A percentile compares a stretch with the other conserved stretches of the same genome.
phyloP scores from a whole-genome alignment of 2,797 vertebrate species.

The Falco columbarius region DNA sequence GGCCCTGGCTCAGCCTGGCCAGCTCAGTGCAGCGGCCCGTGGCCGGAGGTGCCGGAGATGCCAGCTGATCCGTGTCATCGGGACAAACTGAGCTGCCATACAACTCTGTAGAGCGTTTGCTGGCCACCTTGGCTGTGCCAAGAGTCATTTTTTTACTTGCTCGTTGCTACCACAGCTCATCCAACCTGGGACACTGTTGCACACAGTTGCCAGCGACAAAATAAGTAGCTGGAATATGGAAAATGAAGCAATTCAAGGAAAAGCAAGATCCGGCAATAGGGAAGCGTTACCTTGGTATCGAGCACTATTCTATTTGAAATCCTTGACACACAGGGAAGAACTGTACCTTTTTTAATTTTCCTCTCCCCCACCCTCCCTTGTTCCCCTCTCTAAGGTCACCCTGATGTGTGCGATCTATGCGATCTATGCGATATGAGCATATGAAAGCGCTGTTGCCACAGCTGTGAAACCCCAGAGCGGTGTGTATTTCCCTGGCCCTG shows the following conservation, averaged over 20 bases:
- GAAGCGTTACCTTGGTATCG: background rate
- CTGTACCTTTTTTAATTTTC: background rate
- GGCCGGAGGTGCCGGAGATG: background rate
- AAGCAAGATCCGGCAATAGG: background rate
- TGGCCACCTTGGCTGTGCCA: background rate
- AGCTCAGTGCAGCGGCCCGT: accelerated
- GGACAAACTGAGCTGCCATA: accelerated
- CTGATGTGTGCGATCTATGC: background rate
- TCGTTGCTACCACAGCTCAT: accelerated
- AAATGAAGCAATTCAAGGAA: background rate
- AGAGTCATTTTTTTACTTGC: background rate
- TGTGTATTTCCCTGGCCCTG: background rate
- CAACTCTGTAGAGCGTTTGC: accelerated
- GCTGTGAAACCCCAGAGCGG: background rate
- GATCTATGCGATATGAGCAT: background rate
- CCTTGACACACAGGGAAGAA: background rate
- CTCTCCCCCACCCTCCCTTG: background rate
- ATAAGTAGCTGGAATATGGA: background rate
- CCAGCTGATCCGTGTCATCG: accelerated
- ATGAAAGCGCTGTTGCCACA: background rate
- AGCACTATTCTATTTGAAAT: background rate
- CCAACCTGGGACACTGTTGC: background rate
- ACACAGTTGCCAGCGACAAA: background rate
- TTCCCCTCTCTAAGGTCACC: background rate
- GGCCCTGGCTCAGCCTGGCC: too few relatives aligned